Conservation (phyloP, 2,888 invertebrate genomes). For the Apamea anceps region DNA sequence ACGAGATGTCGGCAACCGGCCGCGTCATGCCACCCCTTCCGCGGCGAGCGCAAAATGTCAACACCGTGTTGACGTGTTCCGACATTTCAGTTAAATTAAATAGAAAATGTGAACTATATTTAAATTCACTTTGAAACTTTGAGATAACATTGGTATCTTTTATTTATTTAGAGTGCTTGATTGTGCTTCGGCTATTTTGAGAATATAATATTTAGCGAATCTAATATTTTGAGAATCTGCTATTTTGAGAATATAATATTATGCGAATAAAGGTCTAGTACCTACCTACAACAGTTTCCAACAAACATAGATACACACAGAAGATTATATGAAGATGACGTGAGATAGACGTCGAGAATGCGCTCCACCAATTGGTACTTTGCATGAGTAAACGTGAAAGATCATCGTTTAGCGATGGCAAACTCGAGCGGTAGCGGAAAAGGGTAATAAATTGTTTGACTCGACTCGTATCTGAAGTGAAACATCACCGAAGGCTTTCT, state of each 20-base stretch:
- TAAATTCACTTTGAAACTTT: constrained; percentile 23
- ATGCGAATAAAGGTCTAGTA: no score
- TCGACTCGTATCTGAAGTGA: constrained; percentile 76
- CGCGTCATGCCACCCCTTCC: constrained; percentile 36
- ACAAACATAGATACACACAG: background rate
- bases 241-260: no score
- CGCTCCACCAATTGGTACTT: constrained; percentile 27
- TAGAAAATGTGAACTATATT: constrained; percentile 32
- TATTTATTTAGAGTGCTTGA: no score
- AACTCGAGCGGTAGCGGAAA: constrained; percentile 61
- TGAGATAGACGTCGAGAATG: constrained; percentile 19
- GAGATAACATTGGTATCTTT: background rate
- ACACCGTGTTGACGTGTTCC: constrained; percentile 29
- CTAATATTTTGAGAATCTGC: no score
- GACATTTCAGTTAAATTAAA: constrained; percentile 32
- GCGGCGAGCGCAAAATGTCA: constrained; percentile 43
- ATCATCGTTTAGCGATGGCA: constrained; percentile 59
- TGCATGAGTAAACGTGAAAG: constrained; percentile 46
- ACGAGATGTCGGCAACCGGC: constrained; percentile 34
- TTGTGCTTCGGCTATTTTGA: no score
- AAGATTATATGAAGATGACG: constrained; percentile 20
- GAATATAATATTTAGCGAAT: no score
- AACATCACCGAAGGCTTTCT: constrained; percentile 78
- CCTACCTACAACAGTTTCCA: background rate
- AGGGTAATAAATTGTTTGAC: constrained; percentile 75